phyloP scores from a whole-genome alignment of 2,113 vertebrate species.

The Peromyscus leucopus region DNA sequence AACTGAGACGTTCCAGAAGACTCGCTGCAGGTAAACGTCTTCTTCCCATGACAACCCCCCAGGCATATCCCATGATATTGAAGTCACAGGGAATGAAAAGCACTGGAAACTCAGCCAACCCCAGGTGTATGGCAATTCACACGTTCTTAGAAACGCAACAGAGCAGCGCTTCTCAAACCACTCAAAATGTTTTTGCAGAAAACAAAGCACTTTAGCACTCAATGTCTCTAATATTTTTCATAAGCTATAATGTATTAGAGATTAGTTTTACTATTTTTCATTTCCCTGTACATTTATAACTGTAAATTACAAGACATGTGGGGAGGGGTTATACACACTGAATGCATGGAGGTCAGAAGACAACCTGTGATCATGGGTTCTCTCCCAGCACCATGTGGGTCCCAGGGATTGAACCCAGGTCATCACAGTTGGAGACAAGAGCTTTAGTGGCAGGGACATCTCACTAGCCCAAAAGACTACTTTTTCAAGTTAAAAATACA shows the following conservation, averaged over 20 bases:
- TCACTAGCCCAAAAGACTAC: neutral
- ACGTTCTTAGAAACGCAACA: neutral
- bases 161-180: neutral
- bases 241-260: neutral
- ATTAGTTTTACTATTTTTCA: neutral
- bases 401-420: neutral
- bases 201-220: neutral
- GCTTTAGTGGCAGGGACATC: neutral
- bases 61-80: neutral
- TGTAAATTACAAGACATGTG: neutral
- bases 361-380: neutral
- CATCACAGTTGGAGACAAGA: neutral
- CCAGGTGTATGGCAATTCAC: neutral
- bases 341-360: neutral
- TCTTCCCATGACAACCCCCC: neutral
- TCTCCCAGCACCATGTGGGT: neutral
- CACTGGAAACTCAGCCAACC: neutral
- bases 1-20: neutral
- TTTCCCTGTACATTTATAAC: neutral
- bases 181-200: neutral
- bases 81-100: neutral
- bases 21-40: neutral
- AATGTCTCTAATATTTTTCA: neutral
- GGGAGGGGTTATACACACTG: neutral
- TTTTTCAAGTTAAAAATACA: neutral